Evolutionary conservation across 1,140 invertebrate species (phyloP), one percentile per base, ranked within the genome.

Genomic region (Magallana ariakensis): DNA sequence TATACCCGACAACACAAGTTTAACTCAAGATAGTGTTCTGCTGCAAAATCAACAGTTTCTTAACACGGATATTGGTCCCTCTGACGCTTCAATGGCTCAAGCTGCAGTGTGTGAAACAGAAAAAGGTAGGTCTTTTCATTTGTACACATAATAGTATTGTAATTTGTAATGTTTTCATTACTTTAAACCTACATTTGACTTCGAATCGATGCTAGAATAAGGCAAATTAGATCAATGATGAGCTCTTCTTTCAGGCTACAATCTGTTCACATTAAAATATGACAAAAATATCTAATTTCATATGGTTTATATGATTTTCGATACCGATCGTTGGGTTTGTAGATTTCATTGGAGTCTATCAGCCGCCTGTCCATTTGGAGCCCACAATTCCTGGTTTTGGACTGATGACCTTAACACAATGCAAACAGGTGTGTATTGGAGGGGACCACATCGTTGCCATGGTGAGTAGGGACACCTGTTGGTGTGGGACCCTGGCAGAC

Each of bases 41-140:
- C 26, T 75, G 4, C 19, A 75, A 9, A 26, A 75, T 11, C 66
- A 75, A 26, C 0, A 33, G 22, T 75, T 26, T 10, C 22, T 75
- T 0, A 75, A 75, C 22, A 75, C 22, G 3, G 8, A 26, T 26
- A 75, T 75, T 13, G 22, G 66, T 13, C 22, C 66, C 66, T 75
- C 66, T 13, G 66, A 75, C 66, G 15, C 66, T 0, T 4, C 22
- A 13, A 13, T 26, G 22, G 22, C 66, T 10, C 5, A 2, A 13
- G 66, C 66, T 11, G 66, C 66, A 26, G 66, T 75, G 22, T 75
- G 66, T 75, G 66, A 75, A 75, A 46, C 66, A 5, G 66, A 75
- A 75, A 75, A 75, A 26, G 66, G 66, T 75, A 46, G 2, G 33
- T 46, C 2, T 46, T 46, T 46, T 46, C 3, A 46, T 46, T 46